Evolutionary conservation across 2,888 invertebrate species (phyloP), one percentile per base, ranked within the genome.

Genomic region (Branchipolynoe longqiensis): DNA sequence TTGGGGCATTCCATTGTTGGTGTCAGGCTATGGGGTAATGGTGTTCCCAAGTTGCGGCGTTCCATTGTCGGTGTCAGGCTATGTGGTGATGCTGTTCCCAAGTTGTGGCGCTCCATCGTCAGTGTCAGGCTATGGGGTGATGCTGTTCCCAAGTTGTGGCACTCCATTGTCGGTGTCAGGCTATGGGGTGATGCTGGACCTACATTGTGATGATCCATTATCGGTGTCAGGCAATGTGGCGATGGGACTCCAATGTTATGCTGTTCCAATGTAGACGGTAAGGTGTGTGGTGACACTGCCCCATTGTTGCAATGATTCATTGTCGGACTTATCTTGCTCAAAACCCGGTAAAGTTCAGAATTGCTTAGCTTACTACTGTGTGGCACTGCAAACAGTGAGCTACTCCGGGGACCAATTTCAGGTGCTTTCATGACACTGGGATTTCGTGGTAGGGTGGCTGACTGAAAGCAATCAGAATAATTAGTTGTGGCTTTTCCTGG

Each of bases 331-430:
- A 69, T 33, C 0, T 14, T 69, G 36, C 18, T 69, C 22, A 18
- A 1, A 3, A 22, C 36, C 4, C 12, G 36, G 12, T 33, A 18
- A 22, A 33, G 14, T 38, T 69, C 69, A 3, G 69, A 69, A 38
- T 38, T 69, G 69, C 38, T 69, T 38, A 69, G 36, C 69, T 36
- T 22, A 38, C 69, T n/a, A n/a, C n/a, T n/a, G n/a, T n/a, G 69
- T 22, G 33, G 33, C 1, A 69, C 8, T 8, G 69, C 69, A n/a
- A 69, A 69, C 4, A 69, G 33, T 2, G 69, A 69, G 69, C 69
- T 69, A 38, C 69, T 69, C 69, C 38, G 33, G 14, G 8, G 69
- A 38, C 18, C 36, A 33, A 38, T 18, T n/a, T 12, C 8, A 48
- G 48, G 48, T 8, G 48, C 8, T 8, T 18, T 22, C 18, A 33